Conservation (phyloP, 2,797 vertebrate species). For the Gila robusta region DNA sequence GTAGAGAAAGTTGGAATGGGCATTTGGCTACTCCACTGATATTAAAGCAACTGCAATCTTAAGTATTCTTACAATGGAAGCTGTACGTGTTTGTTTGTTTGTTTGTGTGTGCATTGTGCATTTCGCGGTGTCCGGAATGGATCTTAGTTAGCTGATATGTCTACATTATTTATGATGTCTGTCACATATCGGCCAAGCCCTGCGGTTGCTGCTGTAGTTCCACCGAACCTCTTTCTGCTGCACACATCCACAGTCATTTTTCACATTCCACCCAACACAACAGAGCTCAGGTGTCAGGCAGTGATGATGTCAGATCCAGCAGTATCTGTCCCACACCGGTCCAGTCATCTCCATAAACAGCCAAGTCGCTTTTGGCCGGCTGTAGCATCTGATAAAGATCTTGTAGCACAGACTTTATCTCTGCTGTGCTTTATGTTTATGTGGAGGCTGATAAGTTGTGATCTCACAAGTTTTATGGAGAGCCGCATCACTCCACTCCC, state of each 20-base stretch:
- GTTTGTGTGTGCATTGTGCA: not conserved
- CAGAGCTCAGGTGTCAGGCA: conserved; percentile 44
- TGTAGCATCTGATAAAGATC: conserved; percentile 35
- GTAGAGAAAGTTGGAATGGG: not conserved
- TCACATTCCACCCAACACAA: not conserved
- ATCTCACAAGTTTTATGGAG: conserved; percentile 35
- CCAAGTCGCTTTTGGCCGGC: conserved; percentile 1
- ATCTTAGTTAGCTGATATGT: conserved; percentile 16
- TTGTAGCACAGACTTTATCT: not conserved
- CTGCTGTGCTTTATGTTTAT: conserved; percentile 17
- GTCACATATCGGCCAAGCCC: conserved; percentile 64
- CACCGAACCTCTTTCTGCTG: conserved; percentile 21
- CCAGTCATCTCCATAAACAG: conserved; percentile 8
- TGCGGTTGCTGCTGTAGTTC: conserved; percentile 67
- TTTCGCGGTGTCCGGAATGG: not conserved
- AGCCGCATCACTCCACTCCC: conserved; percentile 16
- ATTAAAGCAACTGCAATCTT: not conserved
- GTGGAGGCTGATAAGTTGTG: conserved; percentile 35
- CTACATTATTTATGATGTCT: conserved; percentile 73
- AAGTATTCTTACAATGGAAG: not conserved
- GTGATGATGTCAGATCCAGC: conserved; percentile 41
- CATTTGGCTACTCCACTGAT: not conserved
- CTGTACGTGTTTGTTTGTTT: not conserved
- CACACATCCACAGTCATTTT: not conserved
- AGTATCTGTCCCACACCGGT: conserved; percentile 22